phyloP scores from a whole-genome alignment of 2,888 invertebrate species.

The Stegophylla sp. region DNA sequence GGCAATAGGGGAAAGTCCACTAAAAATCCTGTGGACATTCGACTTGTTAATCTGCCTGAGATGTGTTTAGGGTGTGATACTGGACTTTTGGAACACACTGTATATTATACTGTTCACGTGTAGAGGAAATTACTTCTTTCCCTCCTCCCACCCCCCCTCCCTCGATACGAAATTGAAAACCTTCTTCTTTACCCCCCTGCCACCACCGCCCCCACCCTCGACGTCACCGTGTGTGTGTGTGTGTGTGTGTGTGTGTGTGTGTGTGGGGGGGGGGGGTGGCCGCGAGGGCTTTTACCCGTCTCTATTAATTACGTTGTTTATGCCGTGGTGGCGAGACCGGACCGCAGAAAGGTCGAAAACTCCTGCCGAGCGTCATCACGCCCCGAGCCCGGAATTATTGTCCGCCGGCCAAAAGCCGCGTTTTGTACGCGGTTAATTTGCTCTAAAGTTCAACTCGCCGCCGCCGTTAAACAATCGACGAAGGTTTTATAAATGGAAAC shows the following conservation, averaged over 20 bases:
- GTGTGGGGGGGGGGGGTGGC: too few relatives aligned
- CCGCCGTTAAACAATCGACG: constrained; percentile 39
- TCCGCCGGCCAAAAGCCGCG: constrained; percentile 46
- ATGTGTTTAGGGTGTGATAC: too few relatives aligned
- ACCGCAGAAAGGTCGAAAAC: constrained; percentile 40
- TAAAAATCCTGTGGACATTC: too few relatives aligned
- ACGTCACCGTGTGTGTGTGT: too few relatives aligned
- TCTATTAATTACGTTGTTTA: constrained; percentile 43
- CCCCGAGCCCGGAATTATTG: constrained; percentile 11
- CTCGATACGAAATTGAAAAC: constrained; percentile 35
- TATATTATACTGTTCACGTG: too few relatives aligned
- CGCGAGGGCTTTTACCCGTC: background rate
- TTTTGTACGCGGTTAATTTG: constrained; percentile 53
- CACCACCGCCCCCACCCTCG: too few relatives aligned
- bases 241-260: too few relatives aligned
- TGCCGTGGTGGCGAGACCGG: constrained; percentile 25
- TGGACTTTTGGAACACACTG: too few relatives aligned
- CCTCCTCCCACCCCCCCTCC: background rate
- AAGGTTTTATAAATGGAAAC: constrained; percentile 42
- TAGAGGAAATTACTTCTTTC: constrained; percentile 26
- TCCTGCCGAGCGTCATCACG: background rate
- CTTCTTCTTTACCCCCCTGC: background rate
- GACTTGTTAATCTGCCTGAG: too few relatives aligned
- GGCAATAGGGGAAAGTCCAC: too few relatives aligned
- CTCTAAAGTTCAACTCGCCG: constrained; percentile 40